These are phyloP conservation scores for Argentina silus DNA, from an alignment of 2,797 vertebrate genomes.

Conservation along the genomic window DNA sequence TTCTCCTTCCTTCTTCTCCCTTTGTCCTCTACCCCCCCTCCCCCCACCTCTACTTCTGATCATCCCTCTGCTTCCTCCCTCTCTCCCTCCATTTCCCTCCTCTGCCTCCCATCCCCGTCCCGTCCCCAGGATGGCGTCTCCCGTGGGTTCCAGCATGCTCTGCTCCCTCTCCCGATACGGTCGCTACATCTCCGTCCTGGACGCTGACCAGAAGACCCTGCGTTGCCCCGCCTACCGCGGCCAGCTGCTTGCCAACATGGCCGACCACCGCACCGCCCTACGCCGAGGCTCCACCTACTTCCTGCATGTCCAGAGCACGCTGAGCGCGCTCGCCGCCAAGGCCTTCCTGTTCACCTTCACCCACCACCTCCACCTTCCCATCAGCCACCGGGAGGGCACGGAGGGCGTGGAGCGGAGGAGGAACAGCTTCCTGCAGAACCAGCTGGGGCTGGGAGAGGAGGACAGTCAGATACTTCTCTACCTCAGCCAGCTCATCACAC, in stretches of 20 bases:
- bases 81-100: background rate
- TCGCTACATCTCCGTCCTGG: conserved; percentile 92
- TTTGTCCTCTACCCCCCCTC: background rate
- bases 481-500: conserved; percentile 91
- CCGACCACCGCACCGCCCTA: conserved; percentile 94
- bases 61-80: background rate
- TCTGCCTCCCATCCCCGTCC: background rate
- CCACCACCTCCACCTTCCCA: conserved; percentile 92
- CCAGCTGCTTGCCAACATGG: conserved; percentile 83
- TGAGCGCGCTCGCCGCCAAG: conserved; percentile 88
- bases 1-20: background rate
- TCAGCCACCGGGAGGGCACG: conserved; percentile 78
- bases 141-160: conserved; percentile 80
- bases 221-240: conserved; percentile 90
- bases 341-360: conserved; percentile 95
- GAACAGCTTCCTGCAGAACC: conserved; percentile 86
- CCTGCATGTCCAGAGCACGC: conserved; percentile 87
- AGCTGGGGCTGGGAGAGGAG: conserved; percentile 88
- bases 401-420: conserved; percentile 78
- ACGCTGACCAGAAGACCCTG: conserved; percentile 92
- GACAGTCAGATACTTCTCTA: conserved; percentile 90
- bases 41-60: background rate
- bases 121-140: conserved; percentile 82
- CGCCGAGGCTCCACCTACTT: conserved; percentile 95
- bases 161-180: conserved; percentile 91